Percentiles rank a stretch among this genome's conserved stretches.
Evolutionary conservation across 2,797 vertebrate species (phyloP).

Genomic region (Hemibagrus guttatus): DNA sequence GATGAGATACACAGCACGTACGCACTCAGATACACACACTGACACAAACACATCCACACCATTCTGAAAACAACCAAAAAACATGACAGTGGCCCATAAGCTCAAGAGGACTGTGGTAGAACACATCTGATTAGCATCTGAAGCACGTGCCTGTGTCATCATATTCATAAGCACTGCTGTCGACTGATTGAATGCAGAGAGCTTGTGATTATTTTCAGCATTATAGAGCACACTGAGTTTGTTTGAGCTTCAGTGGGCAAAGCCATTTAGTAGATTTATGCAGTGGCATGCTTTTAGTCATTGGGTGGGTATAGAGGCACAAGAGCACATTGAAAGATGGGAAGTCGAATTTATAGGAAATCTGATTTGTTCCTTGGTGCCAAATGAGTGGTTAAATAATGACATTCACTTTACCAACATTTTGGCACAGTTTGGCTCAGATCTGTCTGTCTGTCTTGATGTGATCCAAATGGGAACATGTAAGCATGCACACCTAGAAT

Average conservation of each 20-base stretch:
- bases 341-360: not conserved
- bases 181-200: slow-evolving; percentile 34
- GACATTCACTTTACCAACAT: not conserved
- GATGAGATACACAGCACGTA: slow-evolving; percentile 66
- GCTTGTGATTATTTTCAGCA: slow-evolving; percentile 21
- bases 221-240: slow-evolving; percentile 23
- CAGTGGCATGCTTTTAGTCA: slow-evolving; percentile 21
- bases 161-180: slow-evolving; percentile 37
- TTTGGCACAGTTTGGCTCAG: not conserved
- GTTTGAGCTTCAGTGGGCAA: slow-evolving; percentile 10
- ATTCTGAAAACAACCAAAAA: slow-evolving; percentile 45
- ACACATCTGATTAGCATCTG: slow-evolving; percentile 43
- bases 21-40: slow-evolving; percentile 36
- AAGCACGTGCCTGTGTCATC: slow-evolving; percentile 23
- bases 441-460: not conserved
- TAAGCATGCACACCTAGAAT: not conserved
- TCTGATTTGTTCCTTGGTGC: not conserved
- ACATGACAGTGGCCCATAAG: slow-evolving; percentile 39
- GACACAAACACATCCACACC: slow-evolving; percentile 37
- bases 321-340: slow-evolving; percentile 14
- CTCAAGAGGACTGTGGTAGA: slow-evolving; percentile 38
- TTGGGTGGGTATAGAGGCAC: not conserved
- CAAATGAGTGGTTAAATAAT: not conserved
- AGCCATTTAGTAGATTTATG: slow-evolving; percentile 32
- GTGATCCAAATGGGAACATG: not conserved